phyloP scores from a whole-genome alignment of 2,113 vertebrate genomes.

The Paramisgurnus dabryanus region DNA sequence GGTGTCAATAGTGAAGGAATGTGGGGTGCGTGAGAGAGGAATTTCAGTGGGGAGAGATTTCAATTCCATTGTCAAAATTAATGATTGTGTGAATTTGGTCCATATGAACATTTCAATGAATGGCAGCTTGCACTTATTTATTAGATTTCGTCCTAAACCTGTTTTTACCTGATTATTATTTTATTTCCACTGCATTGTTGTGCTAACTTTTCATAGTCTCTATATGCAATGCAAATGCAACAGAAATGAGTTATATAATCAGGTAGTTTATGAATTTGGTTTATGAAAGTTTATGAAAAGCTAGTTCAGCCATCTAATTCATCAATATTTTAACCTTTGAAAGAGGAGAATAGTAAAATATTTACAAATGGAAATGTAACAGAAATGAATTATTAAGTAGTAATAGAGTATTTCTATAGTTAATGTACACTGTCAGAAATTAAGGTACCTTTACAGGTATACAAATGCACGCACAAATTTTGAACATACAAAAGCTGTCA shows the following conservation, averaged over 20 bases:
- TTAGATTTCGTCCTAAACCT: not conserved
- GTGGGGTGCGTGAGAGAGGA: conserved; percentile 42
- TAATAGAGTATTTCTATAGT: no score
- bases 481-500: no score
- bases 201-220: not conserved
- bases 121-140: not conserved
- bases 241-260: not conserved
- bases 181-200: not conserved
- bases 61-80: conserved; percentile 34
- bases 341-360: no score
- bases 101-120: not conserved
- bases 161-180: not conserved
- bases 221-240: not conserved
- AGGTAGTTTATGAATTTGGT: no score
- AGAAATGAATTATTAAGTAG: no score
- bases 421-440: no score
- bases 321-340: no score
- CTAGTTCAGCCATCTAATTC: no score
- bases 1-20: conserved; percentile 58
- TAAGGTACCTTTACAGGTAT: no score
- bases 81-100: conserved; percentile 34
- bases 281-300: no score
- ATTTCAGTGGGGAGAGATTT: conserved; percentile 24
- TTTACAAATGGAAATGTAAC: no score
- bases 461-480: no score